Base-by-base conservation (phyloP, 2,888 invertebrate species). In the Netelia inedita region DNA sequence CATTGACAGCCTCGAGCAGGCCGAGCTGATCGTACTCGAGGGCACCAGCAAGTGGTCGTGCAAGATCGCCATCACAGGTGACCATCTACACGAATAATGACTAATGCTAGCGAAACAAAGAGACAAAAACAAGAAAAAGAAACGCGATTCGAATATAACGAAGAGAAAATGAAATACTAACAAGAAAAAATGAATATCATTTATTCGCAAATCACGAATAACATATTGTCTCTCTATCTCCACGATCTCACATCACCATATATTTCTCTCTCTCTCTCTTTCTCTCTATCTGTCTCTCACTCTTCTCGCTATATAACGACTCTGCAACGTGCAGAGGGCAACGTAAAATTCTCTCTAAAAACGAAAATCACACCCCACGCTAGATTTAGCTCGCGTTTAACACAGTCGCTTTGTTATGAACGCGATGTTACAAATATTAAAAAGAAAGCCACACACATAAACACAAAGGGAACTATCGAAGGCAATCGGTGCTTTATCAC, bases 31-130 rank as follows among this genome's bases (percentile, higher is more conserved):
- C 96, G 98, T 99, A 95, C 98, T 99, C 95, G 98, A 98, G 96
- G 99, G 99, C 95, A 99, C 98, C 94, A 98, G 98, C 95, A 98
- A 99, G 96, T 99, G 99, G 99, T 98, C 98, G 95, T 98, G 98
- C 97, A 99, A 99, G 97, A 98, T 99, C 96, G 98, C 98, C 95
- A 98, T 99, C 94, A 99, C 98, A 98, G 98, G 98, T 99, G 97
- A 95, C 94, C 80, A 79, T 74, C 74, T 82, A 69, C 68, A 86
- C 81, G 71, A 83, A 83, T 81, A 85, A 66, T 71, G 76, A 85
- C 43, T 71, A 69, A 35, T 72, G 76, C 46, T 65, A 61, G 41
- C 61, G 55, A 66, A 72, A 72, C 43, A 19, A 65, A 69, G 28
- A 81, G 21, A 55, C 19, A 72, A 65, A 19, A 46, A 63, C 35